phyloP scores from a whole-genome alignment of 2,888 invertebrate genomes.

The Cyrtodaria siliqua region DNA sequence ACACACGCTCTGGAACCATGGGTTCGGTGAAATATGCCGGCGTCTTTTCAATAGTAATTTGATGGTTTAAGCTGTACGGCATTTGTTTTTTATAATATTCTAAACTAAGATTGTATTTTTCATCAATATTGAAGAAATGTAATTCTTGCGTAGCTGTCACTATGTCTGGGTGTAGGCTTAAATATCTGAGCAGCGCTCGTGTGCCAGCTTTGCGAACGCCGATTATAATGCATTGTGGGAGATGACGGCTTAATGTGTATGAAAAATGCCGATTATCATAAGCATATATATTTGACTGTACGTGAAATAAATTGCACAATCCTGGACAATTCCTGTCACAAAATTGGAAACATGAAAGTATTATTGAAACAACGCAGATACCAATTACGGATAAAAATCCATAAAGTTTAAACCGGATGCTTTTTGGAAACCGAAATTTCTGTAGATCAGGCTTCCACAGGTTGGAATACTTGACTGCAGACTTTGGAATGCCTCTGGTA shows the following conservation, averaged over 20 bases:
- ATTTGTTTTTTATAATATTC: conserved; percentile 96
- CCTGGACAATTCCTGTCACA: not conserved
- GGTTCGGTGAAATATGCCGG: conserved; percentile 98
- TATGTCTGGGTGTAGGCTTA: conserved; percentile 88
- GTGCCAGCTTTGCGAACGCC: conserved; percentile 86
- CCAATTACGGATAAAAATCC: conserved; percentile 16
- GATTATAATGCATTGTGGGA: conserved; percentile 86
- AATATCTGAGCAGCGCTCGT: conserved; percentile 85
- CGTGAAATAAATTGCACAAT: not conserved
- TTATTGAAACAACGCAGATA: conserved; percentile 8
- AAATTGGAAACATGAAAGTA: conserved; percentile 2
- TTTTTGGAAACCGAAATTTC: conserved; percentile 30
- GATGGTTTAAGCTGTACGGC: conserved; percentile 96
- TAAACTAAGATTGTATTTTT: conserved; percentile 94
- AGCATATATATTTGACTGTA: not conserved
- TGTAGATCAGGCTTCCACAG: conserved; percentile 5
- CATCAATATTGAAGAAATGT: conserved; percentile 96
- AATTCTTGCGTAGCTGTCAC: conserved; percentile 97
- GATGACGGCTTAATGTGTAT: conserved; percentile 73
- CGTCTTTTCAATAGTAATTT: conserved; percentile 98
- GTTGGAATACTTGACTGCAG: conserved; percentile 9
- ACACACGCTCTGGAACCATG: conserved; percentile 96
- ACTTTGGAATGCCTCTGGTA: conserved; percentile 1
- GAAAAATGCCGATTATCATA: too few species aligned
- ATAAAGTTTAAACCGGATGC: conserved; percentile 27